phyloP scores from a whole-genome alignment of 2,797 vertebrate genomes.

The Coilia nasus region DNA sequence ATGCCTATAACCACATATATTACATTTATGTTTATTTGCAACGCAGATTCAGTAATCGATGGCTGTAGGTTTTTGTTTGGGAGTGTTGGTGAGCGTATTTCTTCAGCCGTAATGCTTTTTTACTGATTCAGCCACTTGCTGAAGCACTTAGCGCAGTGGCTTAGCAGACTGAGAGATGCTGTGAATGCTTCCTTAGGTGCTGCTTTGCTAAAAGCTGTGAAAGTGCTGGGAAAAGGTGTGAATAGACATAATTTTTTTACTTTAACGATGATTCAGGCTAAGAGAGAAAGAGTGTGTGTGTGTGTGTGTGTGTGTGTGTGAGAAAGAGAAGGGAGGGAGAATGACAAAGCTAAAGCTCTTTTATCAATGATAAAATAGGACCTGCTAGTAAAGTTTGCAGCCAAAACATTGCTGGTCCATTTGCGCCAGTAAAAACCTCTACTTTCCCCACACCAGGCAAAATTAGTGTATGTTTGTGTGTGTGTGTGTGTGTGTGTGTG shows the following conservation, averaged over 20 bases:
- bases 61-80: not conserved
- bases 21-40: not conserved
- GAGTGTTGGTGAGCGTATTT: not conserved
- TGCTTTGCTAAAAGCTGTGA: not conserved
- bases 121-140: not conserved
- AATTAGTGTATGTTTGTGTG: not conserved
- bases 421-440: not conserved
- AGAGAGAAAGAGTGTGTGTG: not conserved
- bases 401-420: not conserved
- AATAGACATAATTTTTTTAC: not conserved
- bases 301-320: not conserved
- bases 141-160: not conserved
- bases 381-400: not conserved
- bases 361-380: not conserved
- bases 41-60: not conserved
- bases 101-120: not conserved
- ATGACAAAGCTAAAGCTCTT: not conserved
- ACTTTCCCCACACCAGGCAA: not conserved
- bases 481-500: no score
- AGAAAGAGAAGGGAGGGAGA: not conserved
- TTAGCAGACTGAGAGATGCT: not conserved
- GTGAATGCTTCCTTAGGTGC: not conserved
- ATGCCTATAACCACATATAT: not conserved
- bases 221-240: not conserved
- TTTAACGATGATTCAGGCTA: not conserved